These are phyloP conservation scores for Daubentonia madagascariensis DNA, from an alignment of 2,113 vertebrate genomes.

Conservation along the genomic window DNA sequence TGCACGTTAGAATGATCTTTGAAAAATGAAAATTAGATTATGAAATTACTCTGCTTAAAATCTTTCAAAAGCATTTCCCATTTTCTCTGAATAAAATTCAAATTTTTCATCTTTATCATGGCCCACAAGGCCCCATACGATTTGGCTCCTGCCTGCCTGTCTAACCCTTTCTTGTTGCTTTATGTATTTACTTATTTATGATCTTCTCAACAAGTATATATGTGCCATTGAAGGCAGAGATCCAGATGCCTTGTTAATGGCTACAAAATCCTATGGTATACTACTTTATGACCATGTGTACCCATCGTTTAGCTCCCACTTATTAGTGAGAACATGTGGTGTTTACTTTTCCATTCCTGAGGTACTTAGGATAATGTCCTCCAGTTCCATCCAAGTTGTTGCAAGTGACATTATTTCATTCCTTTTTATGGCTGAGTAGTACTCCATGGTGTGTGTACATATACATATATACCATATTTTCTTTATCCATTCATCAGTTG, in stretches of 20 bases:
- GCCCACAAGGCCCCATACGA: neutral
- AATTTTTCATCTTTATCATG: neutral
- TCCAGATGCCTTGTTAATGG: neutral
- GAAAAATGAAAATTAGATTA: conserved; percentile 31
- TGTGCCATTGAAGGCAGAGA: neutral
- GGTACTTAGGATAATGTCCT: no score
- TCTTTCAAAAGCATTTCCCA: neutral
- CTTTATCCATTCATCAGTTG: no score
- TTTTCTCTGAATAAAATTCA: conserved; percentile 15
- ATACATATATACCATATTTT: no score
- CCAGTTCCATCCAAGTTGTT: no score
- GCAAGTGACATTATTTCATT: no score
- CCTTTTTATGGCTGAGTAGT: no score
- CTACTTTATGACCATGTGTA: no score
- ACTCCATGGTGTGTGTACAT: no score
- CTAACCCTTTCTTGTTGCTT: neutral
- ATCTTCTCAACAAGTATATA: neutral
- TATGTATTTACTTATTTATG: neutral
- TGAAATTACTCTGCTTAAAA: conserved; percentile 18
- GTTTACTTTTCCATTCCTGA: no score
- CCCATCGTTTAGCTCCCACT: no score
- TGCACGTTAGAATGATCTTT: neutral
- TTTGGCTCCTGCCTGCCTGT: neutral
- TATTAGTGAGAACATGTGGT: no score
- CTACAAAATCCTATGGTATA: neutral